Base-by-base conservation (phyloP, 2,113 vertebrate genomes). In the Muscicapa adusta region DNA sequence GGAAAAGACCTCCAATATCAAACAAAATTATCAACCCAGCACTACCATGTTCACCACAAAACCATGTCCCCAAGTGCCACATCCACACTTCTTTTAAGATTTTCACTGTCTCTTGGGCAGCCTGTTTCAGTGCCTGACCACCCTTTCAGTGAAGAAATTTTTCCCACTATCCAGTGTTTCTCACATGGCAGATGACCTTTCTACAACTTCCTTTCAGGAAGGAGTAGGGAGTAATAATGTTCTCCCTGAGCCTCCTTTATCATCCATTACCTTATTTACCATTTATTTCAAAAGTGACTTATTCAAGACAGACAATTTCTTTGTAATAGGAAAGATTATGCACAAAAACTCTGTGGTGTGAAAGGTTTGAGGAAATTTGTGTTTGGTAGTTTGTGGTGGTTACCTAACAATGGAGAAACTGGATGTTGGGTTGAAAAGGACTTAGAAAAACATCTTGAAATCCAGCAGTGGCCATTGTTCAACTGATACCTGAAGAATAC, bases 291-390 rank as follows among this genome's bases (percentile, higher is more conserved):
- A 42, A 16, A 29, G 17, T 28, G 34, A 25, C 19, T 42, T 20
- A 31, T 42, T 53, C 6, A 58, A 76, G 36, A 36, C 12, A 47
- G 3, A 48, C 43, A 34, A 15, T 28, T 14, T 33, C 12, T 47
- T 33, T 12, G 1, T 36, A 47, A 24, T 24, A 47, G 22, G 38
- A 5, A n/a, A 38, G 17, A 29, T 33, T 9, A 0, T 50, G 20
- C 7, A 31, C 14, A 18, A 36, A 66, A 18, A 14, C 9, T 9
- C 0, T 0, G 4, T 48, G 20, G 10, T 40, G 24, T 48, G 24
- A 72, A 61, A 53, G 13, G 6, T 40, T 68, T 66, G 25, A 74
- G 28, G 54, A 71, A 25, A 10, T 54, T 57, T 53, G 11, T 24
- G 1, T 53, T 79, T 43, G 5, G 1, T 40, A 80, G 60, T 8